These are phyloP conservation scores for Callorhinus ursinus DNA, from an alignment of 2,113 vertebrate species.

Conservation along the genomic window DNA sequence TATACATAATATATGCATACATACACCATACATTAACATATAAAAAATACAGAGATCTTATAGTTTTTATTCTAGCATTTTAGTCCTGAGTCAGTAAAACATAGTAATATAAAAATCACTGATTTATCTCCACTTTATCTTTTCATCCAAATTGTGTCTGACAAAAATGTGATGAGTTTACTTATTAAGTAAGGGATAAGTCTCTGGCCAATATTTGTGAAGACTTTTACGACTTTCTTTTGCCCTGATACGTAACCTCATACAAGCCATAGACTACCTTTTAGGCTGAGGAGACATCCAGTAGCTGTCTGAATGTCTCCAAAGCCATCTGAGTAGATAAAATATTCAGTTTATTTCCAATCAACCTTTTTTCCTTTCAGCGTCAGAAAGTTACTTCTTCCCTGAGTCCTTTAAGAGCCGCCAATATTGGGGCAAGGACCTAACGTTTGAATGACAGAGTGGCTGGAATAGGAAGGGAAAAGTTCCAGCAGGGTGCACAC, in stretches of 20 bases:
- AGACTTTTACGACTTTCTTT: not conserved
- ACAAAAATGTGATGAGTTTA: not conserved
- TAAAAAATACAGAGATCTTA: not conserved
- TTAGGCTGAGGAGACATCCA: not conserved
- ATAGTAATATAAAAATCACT: not conserved
- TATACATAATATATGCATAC: not conserved
- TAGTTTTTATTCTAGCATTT: not conserved
- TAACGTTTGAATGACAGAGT: not conserved
- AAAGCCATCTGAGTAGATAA: not conserved
- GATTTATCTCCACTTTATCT: not conserved
- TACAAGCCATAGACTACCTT: not conserved
- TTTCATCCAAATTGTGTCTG: not conserved
- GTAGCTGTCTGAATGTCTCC: not conserved
- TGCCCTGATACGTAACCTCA: not conserved
- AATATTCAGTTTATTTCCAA: not conserved
- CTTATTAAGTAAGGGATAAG: not conserved
- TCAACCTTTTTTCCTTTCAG: not conserved
- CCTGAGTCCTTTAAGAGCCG: not conserved
- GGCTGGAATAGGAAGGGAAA: not conserved
- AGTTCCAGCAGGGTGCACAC: not conserved
- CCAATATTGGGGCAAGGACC: not conserved
- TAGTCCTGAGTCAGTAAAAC: not conserved
- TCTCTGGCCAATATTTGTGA: not conserved
- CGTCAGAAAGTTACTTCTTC: not conserved
- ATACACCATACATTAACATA: not conserved